These are phyloP conservation scores for Abramis brama DNA, from an alignment of 2,113 vertebrate species.

Conservation along the genomic window DNA sequence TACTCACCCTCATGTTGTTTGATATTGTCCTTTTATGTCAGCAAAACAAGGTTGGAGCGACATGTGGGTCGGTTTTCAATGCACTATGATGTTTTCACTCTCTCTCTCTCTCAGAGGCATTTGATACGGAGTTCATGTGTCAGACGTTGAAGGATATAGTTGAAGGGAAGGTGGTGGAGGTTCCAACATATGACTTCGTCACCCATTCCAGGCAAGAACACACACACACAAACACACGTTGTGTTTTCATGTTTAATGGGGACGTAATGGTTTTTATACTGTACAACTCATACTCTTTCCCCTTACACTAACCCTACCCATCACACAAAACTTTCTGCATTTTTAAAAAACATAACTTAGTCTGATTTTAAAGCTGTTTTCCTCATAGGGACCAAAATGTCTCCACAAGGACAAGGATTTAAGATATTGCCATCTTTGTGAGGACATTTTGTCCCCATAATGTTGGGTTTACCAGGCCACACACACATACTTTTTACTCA, in stretches of 20 bases:
- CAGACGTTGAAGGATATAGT: conserved; percentile 88
- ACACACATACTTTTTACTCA: neutral
- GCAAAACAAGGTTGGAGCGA: neutral
- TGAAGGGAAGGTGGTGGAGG: conserved; percentile 89
- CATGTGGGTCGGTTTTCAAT: neutral
- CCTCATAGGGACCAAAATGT: no score
- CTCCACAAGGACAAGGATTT: no score
- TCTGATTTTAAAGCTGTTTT: no score
- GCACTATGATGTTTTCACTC: neutral
- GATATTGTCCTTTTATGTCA: neutral
- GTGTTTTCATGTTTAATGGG: no score
- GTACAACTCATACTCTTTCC: no score
- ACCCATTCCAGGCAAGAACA: conserved; percentile 88
- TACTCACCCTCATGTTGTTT: neutral
- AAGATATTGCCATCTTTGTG: no score
- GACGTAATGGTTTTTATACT: no score
- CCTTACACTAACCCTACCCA: no score
- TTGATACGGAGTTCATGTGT: conserved; percentile 94
- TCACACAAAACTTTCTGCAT: no score
- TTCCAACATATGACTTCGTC: conserved; percentile 93
- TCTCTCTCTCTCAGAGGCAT: conserved; percentile 82
- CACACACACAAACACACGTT: no score
- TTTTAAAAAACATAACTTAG: no score
- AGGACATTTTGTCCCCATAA: neutral
- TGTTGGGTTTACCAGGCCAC: neutral